Evolutionary conservation across 2,113 vertebrate genomes (phyloP).

Genomic region (Leiothrix lutea): DNA sequence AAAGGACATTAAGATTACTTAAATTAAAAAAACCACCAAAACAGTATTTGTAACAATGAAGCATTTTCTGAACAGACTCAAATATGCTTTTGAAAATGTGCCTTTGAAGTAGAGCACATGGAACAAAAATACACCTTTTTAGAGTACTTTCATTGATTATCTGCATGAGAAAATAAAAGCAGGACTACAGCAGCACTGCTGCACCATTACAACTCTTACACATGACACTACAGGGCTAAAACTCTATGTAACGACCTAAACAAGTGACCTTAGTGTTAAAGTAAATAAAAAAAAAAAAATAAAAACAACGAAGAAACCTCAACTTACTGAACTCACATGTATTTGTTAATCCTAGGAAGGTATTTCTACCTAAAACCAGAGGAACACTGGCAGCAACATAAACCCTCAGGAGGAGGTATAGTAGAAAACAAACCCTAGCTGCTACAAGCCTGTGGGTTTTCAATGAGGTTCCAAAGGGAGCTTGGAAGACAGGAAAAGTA

Average conservation of each 20-base stretch:
- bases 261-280: neutral
- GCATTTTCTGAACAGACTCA: neutral
- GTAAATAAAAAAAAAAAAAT: neutral
- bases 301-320: neutral
- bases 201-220: neutral
- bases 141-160: neutral
- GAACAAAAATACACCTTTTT: neutral
- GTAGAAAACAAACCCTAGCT: neutral
- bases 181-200: neutral
- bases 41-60: neutral
- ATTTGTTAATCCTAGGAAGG: neutral
- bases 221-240: neutral
- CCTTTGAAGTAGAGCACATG: neutral
- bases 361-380: neutral
- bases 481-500: neutral
- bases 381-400: neutral
- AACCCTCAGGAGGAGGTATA: neutral
- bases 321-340: neutral
- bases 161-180: neutral
- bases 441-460: neutral
- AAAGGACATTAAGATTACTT: neutral
- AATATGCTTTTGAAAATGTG: neutral
- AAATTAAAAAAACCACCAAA: neutral
- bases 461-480: neutral
- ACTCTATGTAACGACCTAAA: neutral